Evolutionary conservation across 2,113 vertebrate genomes (phyloP).

Genomic region (Genyomyrus donnyi): DNA sequence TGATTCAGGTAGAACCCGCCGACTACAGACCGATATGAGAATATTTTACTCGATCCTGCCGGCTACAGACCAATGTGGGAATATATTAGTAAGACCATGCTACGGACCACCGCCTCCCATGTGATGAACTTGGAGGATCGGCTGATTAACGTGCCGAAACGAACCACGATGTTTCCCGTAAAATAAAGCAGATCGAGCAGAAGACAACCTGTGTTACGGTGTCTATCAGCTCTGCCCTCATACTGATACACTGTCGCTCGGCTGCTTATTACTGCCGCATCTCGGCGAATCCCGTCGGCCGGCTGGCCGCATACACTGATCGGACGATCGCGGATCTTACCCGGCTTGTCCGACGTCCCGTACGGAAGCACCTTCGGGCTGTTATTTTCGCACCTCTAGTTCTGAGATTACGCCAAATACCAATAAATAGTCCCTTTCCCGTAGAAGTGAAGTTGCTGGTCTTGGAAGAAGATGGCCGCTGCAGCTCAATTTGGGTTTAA

Average conservation of each 20-base stretch:
- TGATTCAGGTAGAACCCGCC: background rate
- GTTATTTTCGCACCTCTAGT: background rate
- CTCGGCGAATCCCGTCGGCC: background rate
- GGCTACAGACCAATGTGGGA: background rate
- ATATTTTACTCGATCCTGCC: background rate
- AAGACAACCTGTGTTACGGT: background rate
- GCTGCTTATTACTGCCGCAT: background rate
- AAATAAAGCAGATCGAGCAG: background rate
- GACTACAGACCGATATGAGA: background rate
- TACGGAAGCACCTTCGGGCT: background rate
- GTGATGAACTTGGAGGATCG: background rate
- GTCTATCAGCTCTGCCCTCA: background rate
- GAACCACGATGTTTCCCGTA: background rate
- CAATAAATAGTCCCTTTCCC: conserved; percentile 20
- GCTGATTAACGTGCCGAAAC: background rate
- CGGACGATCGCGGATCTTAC: background rate
- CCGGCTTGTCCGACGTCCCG: background rate
- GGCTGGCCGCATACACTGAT: background rate
- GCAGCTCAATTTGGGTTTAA: conserved; percentile 47
- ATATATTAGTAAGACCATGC: background rate
- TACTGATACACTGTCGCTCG: background rate
- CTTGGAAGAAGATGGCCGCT: conserved; percentile 68
- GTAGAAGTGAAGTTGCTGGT: conserved; percentile 58
- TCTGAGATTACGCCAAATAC: background rate
- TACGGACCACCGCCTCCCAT: background rate